Base-by-base conservation (phyloP, 2,888 invertebrate genomes). In the Diadegma fenestrale region DNA sequence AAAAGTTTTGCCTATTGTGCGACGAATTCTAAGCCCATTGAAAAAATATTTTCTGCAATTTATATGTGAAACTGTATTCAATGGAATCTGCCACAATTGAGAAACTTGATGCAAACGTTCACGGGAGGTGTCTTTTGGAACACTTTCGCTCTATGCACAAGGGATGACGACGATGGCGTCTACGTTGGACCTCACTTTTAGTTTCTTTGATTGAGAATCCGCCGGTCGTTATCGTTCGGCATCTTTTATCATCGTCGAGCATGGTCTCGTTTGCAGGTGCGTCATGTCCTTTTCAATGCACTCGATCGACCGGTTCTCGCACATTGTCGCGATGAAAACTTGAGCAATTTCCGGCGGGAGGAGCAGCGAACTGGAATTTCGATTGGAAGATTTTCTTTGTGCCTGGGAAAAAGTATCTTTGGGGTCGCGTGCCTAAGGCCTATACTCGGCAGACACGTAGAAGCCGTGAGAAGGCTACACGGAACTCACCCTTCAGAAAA, bases 371-470 rank as follows among this genome's bases (percentile, higher is more conserved):
- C 66, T 80, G 48, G 54, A 41, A 41, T 19, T 45, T 54, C 43
- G 43, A 19, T 58, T 33, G 75, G 80, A 87, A 86, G 79, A 80
- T 84, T 88, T 87, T 86, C 76, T 82, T 80, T 84, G 86, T 86
- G 54, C 30, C 43, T 72, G 79, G 79, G 63, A 80, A 69, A 61
- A 82, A 85, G 68, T 73, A 78, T 83, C 68, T 71, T 82, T 76
- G 87, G 75, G 45, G 88, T 87, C 84, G 85, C 84, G 10, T 10
- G 90, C 89, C 89, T 84, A 88, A 88, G 91, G 90, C 89, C 88
- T 89, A 86, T 87, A 78, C 86, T 92, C 89, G 91, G 93, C 92
- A 93, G 93, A 92, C n/a, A n/a, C 92, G 92, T 93, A 90, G 90
- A 92, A 89, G 89, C 88, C 84, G 90, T 64, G 41, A 26, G 41